Conservation (phyloP, 2,113 vertebrate species). For the Pteropus alecto region DNA sequence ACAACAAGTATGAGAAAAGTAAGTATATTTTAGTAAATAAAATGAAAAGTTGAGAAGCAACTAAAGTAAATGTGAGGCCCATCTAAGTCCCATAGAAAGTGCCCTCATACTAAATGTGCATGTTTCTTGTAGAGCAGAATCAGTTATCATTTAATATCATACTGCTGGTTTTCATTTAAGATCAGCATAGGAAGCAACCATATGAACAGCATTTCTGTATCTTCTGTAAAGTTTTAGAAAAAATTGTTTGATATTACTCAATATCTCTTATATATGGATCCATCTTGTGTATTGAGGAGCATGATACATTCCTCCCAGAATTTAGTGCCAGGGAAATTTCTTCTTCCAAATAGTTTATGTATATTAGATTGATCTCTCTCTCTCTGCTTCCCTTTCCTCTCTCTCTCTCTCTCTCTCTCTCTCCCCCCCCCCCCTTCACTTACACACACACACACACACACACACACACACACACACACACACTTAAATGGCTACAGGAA, state of each 20-base stretch:
- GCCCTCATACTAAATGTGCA: not conserved
- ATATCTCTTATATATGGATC: not conserved
- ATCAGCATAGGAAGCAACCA: not conserved
- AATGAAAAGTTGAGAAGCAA: not conserved
- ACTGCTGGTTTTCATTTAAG: not conserved
- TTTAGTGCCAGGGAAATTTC: not conserved
- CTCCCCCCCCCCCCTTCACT: not conserved
- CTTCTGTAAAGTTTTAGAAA: not conserved
- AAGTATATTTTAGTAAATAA: slow-evolving; percentile 54
- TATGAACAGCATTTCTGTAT: not conserved
- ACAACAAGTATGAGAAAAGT: slow-evolving; percentile 73
- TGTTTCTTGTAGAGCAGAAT: not conserved
- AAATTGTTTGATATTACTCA: not conserved
- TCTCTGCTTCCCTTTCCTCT: not conserved
- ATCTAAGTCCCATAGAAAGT: not conserved
- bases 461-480: not conserved
- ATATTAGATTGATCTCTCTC: not conserved
- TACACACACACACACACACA: not conserved
- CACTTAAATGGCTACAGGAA: not conserved
- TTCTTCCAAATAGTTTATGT: not conserved
- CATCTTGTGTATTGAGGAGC: not conserved
- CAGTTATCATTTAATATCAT: not conserved
- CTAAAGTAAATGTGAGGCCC: not conserved
- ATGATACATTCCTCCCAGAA: not conserved
- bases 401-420: too few relatives aligned